Evolutionary conservation across 2,888 invertebrate genomes (phyloP), one percentile per base, ranked within the genome.

Genomic region (Drosophila yooni): DNA sequence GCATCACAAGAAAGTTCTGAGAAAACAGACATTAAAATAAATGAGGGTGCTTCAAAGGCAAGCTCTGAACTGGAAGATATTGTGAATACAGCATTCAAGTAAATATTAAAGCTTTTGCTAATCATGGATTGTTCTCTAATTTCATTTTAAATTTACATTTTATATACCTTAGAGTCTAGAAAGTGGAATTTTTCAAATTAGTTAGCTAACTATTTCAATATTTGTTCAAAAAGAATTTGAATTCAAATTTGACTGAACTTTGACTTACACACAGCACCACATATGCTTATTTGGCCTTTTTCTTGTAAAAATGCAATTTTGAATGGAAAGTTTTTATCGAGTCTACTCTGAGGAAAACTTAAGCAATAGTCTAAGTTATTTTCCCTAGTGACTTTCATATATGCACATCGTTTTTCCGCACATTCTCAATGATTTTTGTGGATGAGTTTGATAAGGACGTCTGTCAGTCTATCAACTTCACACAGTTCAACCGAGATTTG

Each of bases 1-100:
- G 60, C 38, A 52, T 27, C 10, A 21, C 31, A 51, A 70, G 29
- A 38, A 61, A 69, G 62, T 65, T 54, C 38, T 46, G 50, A 18
- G 29, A 8, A 40, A 40, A n/a, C 15, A 21, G 7, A 13, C 18
- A 29, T 15, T 46, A 3, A 33, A 59, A 36, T 33, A 65, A 70
- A 52, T n/a, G 46, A 33, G 25, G 8, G 21, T 21, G 8, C n/a
- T 29, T 4, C 8, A 31, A 4, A 2, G 5, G 2, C 13, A n/a
- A 60, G 21, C 21, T 15, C 15, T 25, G 1, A 13, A n/a, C 33
- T 33, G 10, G 6, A 21, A 15, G 15, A 25, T 18, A 57, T 18
- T 21, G 34, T 40, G 4, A 40, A n/a, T 11, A 40, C 40, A n/a
- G 5, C n/a, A 40, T 11, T 40, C 2, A 46, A 25, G 15, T 46